These are phyloP conservation scores for Allobates femoralis DNA, from an alignment of 2,797 vertebrate genomes.

Conservation along the genomic window DNA sequence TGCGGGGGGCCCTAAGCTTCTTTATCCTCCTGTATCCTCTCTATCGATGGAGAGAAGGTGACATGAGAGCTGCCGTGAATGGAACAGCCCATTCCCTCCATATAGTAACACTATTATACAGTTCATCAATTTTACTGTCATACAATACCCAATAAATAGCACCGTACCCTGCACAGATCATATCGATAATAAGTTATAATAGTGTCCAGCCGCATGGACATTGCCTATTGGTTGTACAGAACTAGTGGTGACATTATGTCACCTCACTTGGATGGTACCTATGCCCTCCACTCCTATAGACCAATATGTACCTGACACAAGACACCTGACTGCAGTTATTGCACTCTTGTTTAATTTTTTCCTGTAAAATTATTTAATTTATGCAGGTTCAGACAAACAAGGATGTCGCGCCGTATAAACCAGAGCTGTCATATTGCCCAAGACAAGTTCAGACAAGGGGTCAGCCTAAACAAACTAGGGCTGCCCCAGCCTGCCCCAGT, in stretches of 20 bases:
- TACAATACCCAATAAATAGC: no score
- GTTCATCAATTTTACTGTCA: no score
- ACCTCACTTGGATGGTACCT: neutral
- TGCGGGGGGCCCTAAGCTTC: neutral
- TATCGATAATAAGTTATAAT: no score
- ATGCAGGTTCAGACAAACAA: slow-evolving; percentile 21
- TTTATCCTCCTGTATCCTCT: neutral
- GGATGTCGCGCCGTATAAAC: slow-evolving; percentile 2
- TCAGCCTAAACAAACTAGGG: neutral
- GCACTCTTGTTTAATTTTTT: neutral
- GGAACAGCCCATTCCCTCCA: no score
- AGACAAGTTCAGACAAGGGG: slow-evolving; percentile 34
- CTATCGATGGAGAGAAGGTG: neutral
- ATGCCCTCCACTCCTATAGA: neutral
- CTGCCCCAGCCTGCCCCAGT: slow-evolving; percentile 24
- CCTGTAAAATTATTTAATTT: neutral
- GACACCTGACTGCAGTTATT: neutral
- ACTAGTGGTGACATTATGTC: neutral
- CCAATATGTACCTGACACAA: neutral
- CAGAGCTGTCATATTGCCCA: slow-evolving; percentile 2
- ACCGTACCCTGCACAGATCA: no score
- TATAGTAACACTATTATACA: no score
- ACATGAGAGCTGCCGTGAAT: no score
- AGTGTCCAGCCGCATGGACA: neutral
- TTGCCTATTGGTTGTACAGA: neutral